Base-by-base conservation (phyloP, 2,113 vertebrate genomes). In the Mesoclemmys tuberculata region DNA sequence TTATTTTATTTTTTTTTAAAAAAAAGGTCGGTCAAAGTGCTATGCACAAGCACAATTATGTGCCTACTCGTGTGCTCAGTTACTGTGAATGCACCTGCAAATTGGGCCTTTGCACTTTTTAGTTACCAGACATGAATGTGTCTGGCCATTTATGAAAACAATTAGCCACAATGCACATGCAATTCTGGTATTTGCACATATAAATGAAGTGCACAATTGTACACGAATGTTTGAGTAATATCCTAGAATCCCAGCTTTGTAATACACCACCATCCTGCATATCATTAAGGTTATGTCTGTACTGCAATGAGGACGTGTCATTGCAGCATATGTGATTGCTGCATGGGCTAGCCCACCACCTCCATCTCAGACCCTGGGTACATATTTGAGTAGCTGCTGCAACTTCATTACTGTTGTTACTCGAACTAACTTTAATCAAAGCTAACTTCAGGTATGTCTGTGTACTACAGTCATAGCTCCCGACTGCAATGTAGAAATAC, bases 221-320 rank as follows among this genome's bases (percentile, higher is more conserved):
- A 58, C 77, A 9, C 1, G 3, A 0, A 1, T 13, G 8, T 94
- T 94, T 83, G 31, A 71, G 88, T 90, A 93, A 90, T 85, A 75
- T 93, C 82, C 88, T 93, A 94, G 94, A 95, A 85, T 84, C 54
- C 26, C 90, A 94, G 5, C 80, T 89, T 54, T 35, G 4, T 92
- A 87, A 94, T 93, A 96, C 96, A 83, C 64, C n/a, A 49, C 5
- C 3, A 6, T 83, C 74, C 2, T 10, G 18, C 21, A 10, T 22
- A n/a, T 22, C 35, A 22, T 8, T 21, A 19, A 38, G 19, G 64
- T 71, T 71, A 38, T 38, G 9, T 38, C 19, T 22, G 9, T 71
- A 71, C 64, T 71, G 18, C 8, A 38, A 71, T 38, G 8, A 38
- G 64, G 16, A n/a, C 8, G 64, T 38, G 19, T 38, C 64, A 21